Base-by-base conservation (phyloP, 2,888 invertebrate genomes). In the Macropis europaea region DNA sequence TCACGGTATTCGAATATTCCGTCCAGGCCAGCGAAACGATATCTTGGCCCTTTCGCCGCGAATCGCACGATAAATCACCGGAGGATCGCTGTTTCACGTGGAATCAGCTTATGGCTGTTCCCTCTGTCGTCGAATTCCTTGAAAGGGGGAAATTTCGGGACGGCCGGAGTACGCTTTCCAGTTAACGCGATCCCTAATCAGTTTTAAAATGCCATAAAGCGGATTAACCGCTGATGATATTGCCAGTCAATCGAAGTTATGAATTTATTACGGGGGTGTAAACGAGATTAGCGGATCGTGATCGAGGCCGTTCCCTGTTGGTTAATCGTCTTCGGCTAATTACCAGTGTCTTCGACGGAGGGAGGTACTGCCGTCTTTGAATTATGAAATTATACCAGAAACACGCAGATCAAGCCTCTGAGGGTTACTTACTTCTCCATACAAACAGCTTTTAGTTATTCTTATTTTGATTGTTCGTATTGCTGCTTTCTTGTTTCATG, bases 201-300 rank as follows among this genome's bases (percentile, higher is more conserved):
- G 64, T 79, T 77, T 83, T 77, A 77, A 82, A 82, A 77, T 52
- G 59, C 72, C 62, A 48, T 68, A 72, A 73, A 73, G 45, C 56
- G 68, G 74, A 83, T 83, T 79, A 79, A 54, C 50, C 67, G 43
- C 60, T 62, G 63, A 50, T 73, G 75, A 79, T 77, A 83, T 75
- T 73, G 52, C 57, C 45, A 69, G 30, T 59, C 67, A 63, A 77
- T 82, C 77, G 75, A 68, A 60, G 66, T 79, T 82, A 75, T 75
- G 80, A 82, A 82, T 81, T 81, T 77, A 82, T 75, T 75, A 67
- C 45, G 15, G 52, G 13, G 45, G 22, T 22, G 50, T 36, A 62
- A 79, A 80, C 32, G 73, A 62, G 73, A 80, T 79, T 73, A 73
- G 48, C 28, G 24, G 53, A 17, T 52, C 53, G 28, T 70, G 56